phyloP scores from a whole-genome alignment of 2,113 vertebrate species.

The Xiphophorus hellerii region DNA sequence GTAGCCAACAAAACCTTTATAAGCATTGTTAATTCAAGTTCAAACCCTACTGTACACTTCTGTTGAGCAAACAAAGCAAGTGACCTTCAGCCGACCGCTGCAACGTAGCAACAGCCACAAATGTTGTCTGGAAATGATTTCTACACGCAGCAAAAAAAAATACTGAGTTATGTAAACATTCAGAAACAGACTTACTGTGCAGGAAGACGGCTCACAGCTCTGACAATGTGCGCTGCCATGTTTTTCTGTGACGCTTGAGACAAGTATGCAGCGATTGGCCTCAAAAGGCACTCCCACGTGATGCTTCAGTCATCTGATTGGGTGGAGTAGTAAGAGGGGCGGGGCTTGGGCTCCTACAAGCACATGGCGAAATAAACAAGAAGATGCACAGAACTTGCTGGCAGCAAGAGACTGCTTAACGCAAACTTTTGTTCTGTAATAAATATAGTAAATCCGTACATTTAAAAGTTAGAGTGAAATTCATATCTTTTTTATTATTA shows the following conservation, averaged over 20 bases:
- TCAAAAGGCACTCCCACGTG: background rate
- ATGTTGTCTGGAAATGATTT: background rate
- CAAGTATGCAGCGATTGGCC: constrained; percentile 63
- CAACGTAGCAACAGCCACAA: background rate
- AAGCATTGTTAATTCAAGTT: background rate
- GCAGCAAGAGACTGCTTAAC: background rate
- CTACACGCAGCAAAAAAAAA: background rate
- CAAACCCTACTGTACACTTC: background rate
- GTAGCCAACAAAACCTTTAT: background rate
- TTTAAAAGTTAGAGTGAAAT: background rate
- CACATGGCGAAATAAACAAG: constrained; percentile 66
- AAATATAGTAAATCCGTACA: background rate
- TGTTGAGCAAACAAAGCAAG: background rate
- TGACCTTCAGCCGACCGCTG: too few species aligned
- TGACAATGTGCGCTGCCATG: constrained; percentile 75
- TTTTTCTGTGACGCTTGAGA: constrained; percentile 46
- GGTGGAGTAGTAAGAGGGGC: constrained; percentile 16
- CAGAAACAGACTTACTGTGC: constrained; percentile 75
- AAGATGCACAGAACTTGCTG: background rate
- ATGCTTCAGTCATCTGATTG: constrained; percentile 52
- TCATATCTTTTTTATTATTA: background rate
- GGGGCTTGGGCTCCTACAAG: background rate
- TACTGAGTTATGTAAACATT: constrained; percentile 33
- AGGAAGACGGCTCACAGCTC: constrained; percentile 45
- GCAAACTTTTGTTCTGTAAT: background rate